Evolutionary conservation across 2,888 invertebrate species (phyloP), one percentile per base, ranked within the genome.

Genomic region (Mactromeris polynyma): DNA sequence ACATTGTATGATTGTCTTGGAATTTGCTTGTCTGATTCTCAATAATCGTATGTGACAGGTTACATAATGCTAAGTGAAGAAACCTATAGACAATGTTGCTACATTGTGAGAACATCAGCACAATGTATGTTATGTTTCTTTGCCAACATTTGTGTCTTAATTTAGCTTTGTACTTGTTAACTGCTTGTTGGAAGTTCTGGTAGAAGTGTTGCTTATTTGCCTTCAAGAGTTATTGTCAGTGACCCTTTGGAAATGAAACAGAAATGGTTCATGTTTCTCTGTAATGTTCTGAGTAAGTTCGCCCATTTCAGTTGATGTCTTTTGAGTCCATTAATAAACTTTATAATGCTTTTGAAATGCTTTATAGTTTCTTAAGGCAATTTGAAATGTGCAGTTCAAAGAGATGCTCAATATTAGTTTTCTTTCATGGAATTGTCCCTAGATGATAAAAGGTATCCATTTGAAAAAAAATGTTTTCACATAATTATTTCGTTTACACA

Each of bases 41-140:
- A 4, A 21, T 64, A 64, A 64, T 26, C 26, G 11, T 4, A 64
- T 64, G 6, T 64, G 58, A 64, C n/a, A n/a, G 58, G 58, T 26
- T 64, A 64, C 58, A 64, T 64, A 64, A 64, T 26, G 58, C 26
- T 64, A 64, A 64, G 58, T 64, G 58, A 64, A 26, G 58, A 64
- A 64, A 26, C 58, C 7, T 64, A 26, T 64, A 26, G 58, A 26
- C n/a, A 64, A 64, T 64, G 58, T 64, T 64, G 58, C 26, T 26
- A 26, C n/a, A 64, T 11, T 64, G n/a, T 64, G 26, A 26, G n/a
- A 4, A n/a, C n/a, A n/a, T n/a, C n/a, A n/a, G 58, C n/a, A 64
- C 9, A n/a, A n/a, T 26, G 26, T 64, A 64, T 64, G 26, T 26
- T 64, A 26, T 9, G 26, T 64, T n/a, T 64, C 58, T 64, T 26